Evolutionary conservation across 2,113 vertebrate species (phyloP).

Genomic region (Lipophrys pholis): DNA sequence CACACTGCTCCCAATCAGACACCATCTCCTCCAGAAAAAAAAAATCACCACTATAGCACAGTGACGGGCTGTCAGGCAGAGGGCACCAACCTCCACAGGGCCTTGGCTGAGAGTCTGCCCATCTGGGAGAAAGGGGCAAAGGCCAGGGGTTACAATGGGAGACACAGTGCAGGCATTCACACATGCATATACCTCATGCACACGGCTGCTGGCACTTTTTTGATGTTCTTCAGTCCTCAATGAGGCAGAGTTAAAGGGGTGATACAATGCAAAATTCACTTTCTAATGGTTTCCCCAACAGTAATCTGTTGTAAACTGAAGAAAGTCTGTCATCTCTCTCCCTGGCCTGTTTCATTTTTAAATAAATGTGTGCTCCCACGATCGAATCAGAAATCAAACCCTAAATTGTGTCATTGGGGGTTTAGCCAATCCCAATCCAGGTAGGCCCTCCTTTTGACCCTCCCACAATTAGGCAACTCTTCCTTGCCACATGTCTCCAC

Average conservation of each 20-base stretch:
- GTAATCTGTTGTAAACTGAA: too few relatives aligned
- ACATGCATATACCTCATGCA: conserved; percentile 44
- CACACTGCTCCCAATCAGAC: conserved; percentile 85
- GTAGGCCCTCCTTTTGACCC: too few relatives aligned
- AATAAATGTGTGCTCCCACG: too few relatives aligned
- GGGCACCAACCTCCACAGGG: conserved; percentile 80
- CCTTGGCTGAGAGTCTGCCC: conserved; percentile 70
- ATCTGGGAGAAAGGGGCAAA: conserved; percentile 68
- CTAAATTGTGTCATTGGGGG: too few relatives aligned
- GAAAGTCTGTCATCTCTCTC: too few relatives aligned
- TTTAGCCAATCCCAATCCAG: too few relatives aligned
- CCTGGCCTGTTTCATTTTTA: too few relatives aligned
- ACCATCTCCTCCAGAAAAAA: conserved; percentile 76
- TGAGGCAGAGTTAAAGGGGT: neutral
- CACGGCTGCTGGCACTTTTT: conserved; percentile 27
- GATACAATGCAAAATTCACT: too few relatives aligned
- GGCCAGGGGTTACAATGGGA: conserved; percentile 67
- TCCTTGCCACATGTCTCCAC: too few relatives aligned
- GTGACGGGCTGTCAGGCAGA: conserved; percentile 83
- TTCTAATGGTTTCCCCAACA: too few relatives aligned
- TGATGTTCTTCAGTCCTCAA: conserved; percentile 33
- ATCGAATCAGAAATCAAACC: too few relatives aligned
- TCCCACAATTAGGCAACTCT: too few relatives aligned
- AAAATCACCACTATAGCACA: conserved; percentile 73
- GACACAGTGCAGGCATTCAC: conserved; percentile 46